These are phyloP conservation scores for Triops cancriformis DNA, from an alignment of 1,140 invertebrate species.

Conservation along the genomic window DNA sequence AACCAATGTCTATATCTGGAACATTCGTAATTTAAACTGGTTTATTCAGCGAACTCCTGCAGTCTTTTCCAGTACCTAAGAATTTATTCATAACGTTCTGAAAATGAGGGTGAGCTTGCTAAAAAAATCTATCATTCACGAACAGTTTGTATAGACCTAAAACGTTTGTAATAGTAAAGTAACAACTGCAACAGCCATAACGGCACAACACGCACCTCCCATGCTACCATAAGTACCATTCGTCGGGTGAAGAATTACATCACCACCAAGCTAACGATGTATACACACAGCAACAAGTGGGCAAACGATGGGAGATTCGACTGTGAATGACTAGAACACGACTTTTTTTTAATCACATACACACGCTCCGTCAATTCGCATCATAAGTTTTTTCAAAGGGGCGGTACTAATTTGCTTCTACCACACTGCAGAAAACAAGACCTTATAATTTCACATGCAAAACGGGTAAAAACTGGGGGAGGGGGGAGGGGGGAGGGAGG, in stretches of 20 bases:
- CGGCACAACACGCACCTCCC: not conserved
- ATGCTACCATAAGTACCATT: not conserved
- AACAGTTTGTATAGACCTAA: not conserved
- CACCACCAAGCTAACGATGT: conserved; percentile 1
- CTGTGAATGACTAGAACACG: conserved; percentile 4
- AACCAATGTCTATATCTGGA: not conserved
- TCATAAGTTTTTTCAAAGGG: not conserved
- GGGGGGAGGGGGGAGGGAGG: too few relatives aligned
- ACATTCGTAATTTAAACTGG: not conserved
- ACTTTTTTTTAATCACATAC: not conserved
- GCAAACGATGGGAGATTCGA: conserved; percentile 9
- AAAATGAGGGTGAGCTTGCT: not conserved
- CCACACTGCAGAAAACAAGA: not conserved
- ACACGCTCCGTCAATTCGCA: not conserved
- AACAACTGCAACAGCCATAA: conserved; percentile 10
- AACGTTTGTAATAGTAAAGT: conserved; percentile 3
- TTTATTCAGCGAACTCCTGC: not conserved
- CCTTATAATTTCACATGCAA: conserved; percentile 1
- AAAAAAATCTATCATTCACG: not conserved
- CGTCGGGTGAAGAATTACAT: not conserved
- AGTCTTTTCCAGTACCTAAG: not conserved
- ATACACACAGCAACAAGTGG: not conserved
- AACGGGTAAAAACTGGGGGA: not conserved
- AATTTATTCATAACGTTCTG: too few relatives aligned
- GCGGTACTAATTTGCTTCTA: not conserved